Evolutionary conservation across 2,888 invertebrate species (phyloP).

Genomic region (Aspidiotus destructor): DNA sequence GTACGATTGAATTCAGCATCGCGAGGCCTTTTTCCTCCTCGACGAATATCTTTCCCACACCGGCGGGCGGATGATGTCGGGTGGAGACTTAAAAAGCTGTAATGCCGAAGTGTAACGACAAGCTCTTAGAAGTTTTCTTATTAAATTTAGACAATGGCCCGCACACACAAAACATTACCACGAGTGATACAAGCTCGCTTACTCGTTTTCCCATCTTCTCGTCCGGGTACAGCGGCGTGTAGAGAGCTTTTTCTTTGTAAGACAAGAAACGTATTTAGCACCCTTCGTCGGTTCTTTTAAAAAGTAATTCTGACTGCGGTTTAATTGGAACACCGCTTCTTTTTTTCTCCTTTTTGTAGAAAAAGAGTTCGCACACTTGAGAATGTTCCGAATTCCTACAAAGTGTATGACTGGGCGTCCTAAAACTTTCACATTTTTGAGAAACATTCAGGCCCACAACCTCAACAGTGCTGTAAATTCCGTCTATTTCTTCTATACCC

Average conservation of each 20-base stretch:
- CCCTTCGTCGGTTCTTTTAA: constrained; percentile 30
- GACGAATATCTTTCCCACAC: background rate
- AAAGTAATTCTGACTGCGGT: constrained; percentile 26
- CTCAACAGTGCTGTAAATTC: too few species aligned
- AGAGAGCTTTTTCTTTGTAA: constrained; percentile 10
- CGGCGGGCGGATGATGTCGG: background rate
- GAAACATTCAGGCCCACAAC: too few species aligned
- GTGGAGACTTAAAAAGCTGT: constrained; percentile 23
- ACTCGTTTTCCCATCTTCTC: background rate
- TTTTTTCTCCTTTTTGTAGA: background rate
- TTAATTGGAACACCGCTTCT: constrained; percentile 27
- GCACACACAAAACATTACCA: constrained; percentile 6
- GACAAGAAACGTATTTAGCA: constrained; percentile 32
- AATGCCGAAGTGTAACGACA: constrained; percentile 18
- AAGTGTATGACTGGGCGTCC: background rate
- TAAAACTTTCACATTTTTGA: too few species aligned
- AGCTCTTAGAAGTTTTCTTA: constrained; percentile 30
- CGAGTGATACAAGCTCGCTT: constrained; percentile 16
- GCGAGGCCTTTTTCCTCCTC: too few species aligned
- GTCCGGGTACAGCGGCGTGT: background rate
- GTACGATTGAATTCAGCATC: too few species aligned
- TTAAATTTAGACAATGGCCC: constrained; percentile 31
- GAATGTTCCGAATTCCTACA: constrained; percentile 9
- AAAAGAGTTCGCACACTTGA: background rate
- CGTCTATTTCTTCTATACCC: too few species aligned